Conservation (phyloP, 1,140 invertebrate genomes). For the Galendromus occidentalis region DNA sequence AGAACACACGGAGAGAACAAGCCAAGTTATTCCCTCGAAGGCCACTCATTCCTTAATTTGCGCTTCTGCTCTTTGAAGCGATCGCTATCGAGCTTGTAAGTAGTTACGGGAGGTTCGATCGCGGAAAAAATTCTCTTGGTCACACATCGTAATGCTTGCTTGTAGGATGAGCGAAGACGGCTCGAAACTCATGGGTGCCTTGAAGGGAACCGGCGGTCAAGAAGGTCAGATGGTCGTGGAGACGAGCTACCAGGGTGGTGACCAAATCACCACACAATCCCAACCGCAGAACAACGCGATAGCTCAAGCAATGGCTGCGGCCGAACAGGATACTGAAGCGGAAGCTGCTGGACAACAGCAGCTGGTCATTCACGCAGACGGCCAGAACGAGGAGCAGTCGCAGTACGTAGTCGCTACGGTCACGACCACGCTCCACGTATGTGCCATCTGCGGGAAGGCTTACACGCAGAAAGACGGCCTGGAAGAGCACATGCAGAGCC, state of each 20-base stretch:
- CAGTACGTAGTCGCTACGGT: not conserved
- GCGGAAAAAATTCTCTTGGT: too few relatives aligned
- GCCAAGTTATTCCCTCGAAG: too few relatives aligned
- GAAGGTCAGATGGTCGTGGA: not conserved
- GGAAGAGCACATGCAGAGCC: slow-evolving; percentile 31
- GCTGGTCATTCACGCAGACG: slow-evolving; percentile 10
- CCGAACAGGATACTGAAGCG: slow-evolving; percentile 1
- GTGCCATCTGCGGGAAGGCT: slow-evolving; percentile 32
- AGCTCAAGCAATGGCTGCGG: not conserved
- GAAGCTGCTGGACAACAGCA: not conserved
- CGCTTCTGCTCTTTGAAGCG: too few relatives aligned
- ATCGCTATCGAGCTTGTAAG: too few relatives aligned
- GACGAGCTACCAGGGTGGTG: not conserved
- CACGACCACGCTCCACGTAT: slow-evolving; percentile 21
- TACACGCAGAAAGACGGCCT: slow-evolving; percentile 36
- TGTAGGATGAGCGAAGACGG: slow-evolving; percentile 10
- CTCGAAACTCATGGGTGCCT: slow-evolving; percentile 3
- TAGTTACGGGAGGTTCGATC: too few relatives aligned
- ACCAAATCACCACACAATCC: not conserved
- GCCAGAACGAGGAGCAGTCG: not conserved
- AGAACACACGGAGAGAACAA: too few relatives aligned
- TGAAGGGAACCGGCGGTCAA: not conserved
- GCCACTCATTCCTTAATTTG: too few relatives aligned
- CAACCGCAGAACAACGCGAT: not conserved
- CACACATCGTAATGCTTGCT: not conserved